Evolutionary conservation across 2,888 invertebrate genomes (phyloP).

Genomic region (Tridacna crocea): DNA sequence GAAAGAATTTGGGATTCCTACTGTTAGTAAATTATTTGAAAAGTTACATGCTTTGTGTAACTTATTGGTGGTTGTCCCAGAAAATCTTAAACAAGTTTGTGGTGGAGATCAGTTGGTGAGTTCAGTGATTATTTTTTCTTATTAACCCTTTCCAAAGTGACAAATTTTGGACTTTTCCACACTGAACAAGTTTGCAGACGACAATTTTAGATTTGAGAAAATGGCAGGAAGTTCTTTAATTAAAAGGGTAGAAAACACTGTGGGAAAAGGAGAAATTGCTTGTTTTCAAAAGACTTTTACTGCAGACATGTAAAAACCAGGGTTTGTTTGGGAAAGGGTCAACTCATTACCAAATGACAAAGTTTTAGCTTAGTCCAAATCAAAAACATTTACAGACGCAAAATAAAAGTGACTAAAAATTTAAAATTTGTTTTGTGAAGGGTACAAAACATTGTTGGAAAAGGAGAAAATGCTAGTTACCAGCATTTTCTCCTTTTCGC

Average conservation of each 20-base stretch:
- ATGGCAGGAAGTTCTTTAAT: not conserved
- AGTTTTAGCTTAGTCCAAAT: too few species aligned
- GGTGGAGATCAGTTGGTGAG: slow-evolving; percentile 96
- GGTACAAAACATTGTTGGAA: too few species aligned
- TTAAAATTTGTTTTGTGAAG: too few species aligned
- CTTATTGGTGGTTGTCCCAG: slow-evolving; percentile 96
- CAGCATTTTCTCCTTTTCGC: too few species aligned
- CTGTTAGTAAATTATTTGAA: slow-evolving; percentile 96
- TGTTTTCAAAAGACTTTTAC: too few species aligned
- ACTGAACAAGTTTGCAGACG: not conserved
- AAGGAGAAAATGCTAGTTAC: too few species aligned
- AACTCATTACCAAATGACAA: too few species aligned
- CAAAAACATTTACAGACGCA: too few species aligned
- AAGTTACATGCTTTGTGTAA: slow-evolving; percentile 98
- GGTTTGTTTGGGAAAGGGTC: too few species aligned
- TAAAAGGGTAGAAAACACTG: not conserved
- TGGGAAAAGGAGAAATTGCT: not conserved
- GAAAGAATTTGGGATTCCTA: slow-evolving; percentile 90
- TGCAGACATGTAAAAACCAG: too few species aligned
- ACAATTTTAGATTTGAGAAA: not conserved
- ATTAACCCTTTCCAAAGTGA: not conserved
- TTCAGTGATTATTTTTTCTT: slow-evolving; percentile 48
- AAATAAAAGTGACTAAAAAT: too few species aligned
- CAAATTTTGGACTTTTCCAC: too few species aligned
- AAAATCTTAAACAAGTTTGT: slow-evolving; percentile 97